Evolutionary conservation across 2,113 vertebrate genomes (phyloP), one percentile per base, ranked within the genome.

Genomic region (Felis chaus): DNA sequence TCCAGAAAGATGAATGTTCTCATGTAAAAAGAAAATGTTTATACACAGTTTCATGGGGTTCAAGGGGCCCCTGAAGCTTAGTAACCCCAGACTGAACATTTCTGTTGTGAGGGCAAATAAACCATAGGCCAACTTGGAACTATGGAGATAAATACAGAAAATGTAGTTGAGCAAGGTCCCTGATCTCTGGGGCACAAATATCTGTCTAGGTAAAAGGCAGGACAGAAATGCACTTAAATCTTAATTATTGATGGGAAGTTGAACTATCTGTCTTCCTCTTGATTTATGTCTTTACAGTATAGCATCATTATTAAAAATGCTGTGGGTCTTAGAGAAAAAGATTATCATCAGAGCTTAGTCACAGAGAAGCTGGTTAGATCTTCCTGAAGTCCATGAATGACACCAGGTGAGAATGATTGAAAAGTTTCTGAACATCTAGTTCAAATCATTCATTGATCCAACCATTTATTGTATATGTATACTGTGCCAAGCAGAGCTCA

Each of bases 21-120:
- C 29, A 83, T 27, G 68, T 79, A 48, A 91, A 93, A 25, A 90
- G 19, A 93, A 93, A 95, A 94, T 73, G 21, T 84, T 48, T 91
- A 55, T 53, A 18, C 29, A 78, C 2, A 95, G 23, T 95, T 91
- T 76, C 10, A 36, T 71, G 48, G 31, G 7, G 27, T 81, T n/a
- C 41, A 14, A n/a, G 31, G 23, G 78, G 1, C 4, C 23, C 13
- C 33, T n/a, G 29, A 81, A 50, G 18, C 16, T 76, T 97, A 88
- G 31, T 41, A 36, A 61, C 15, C 4, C 12, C 15, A 79, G 14
- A 12, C 82, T 86, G 85, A 95, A 55, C 5, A 95, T 76, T 18
- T 85, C 23, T 91, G 1, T 61, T 84, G 6, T 85, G 36, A 94
- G 19, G 1, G 71, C 23, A 86, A 82, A 79, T 41, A 82, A 55